Conservation (phyloP, 1,140 invertebrate genomes). For the Lepidostoma basale region DNA sequence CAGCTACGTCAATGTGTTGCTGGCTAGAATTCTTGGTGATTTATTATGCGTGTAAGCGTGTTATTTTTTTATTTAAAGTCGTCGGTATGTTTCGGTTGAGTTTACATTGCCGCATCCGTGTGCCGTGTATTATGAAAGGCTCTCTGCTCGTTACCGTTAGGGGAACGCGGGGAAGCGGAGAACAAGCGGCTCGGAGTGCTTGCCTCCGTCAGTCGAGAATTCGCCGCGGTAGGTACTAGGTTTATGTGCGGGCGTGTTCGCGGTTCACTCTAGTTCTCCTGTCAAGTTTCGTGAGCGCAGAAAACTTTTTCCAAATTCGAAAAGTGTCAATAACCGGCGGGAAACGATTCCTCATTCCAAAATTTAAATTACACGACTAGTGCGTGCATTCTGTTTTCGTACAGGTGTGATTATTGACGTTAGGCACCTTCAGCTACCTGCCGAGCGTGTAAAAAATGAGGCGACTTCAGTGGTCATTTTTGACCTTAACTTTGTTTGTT, state of each 20-base stretch:
- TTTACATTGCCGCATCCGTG: too few relatives aligned
- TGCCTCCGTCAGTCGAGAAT: background rate
- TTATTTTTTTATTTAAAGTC: too few relatives aligned
- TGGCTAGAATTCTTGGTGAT: too few relatives aligned
- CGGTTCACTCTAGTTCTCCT: background rate
- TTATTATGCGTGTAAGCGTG: too few relatives aligned
- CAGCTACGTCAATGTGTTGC: too few relatives aligned
- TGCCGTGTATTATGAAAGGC: too few relatives aligned
- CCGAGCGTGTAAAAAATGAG: constrained; percentile 27
- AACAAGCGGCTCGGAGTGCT: background rate
- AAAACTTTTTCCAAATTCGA: constrained; percentile 6
- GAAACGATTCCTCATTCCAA: background rate
- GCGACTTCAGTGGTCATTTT: constrained; percentile 20
- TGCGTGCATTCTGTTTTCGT: constrained; percentile 1
- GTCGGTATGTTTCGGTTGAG: too few relatives aligned
- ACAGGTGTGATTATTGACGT: constrained; percentile 31
- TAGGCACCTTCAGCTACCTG: constrained; percentile 17
- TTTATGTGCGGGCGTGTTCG: background rate
- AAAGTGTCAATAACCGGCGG: background rate
- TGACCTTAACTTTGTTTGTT: constrained; percentile 21
- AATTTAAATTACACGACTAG: background rate
- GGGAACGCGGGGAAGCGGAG: background rate
- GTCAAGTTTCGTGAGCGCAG: constrained; percentile 1
- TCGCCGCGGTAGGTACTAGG: background rate
- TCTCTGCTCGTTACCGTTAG: too few relatives aligned